Base-by-base conservation (phyloP, 2,888 invertebrate species). In the Ommatoiulus sabulosus region DNA sequence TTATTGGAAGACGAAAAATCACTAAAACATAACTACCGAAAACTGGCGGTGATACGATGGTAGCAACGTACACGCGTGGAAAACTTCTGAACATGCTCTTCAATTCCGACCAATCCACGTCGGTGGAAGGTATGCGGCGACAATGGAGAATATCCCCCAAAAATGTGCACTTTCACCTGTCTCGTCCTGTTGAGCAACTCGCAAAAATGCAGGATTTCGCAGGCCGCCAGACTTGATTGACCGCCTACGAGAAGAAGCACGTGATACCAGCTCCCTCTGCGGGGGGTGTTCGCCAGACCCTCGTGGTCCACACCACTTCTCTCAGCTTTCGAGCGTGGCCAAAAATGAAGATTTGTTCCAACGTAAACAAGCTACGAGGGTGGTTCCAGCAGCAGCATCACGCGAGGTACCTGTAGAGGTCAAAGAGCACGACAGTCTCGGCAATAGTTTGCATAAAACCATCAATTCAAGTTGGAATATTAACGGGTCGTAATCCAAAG, bases 111-210 rank as follows among this genome's bases (percentile, higher is more conserved):
- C 10, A 72, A 24, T 63, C 63, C 63, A 20, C n/a, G 7, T 72
- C n/a, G 63, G 0, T n/a, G 63, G 35, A 24, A 35, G 80, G 10
- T 43, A 80, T 80, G 80, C 80, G 15, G 80, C 80, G 80, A 80
- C 80, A 43, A 24, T 12, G 80, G 80, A 12, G 35, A 80, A 80
- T 80, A 80, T 80, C 80, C 80, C 10, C 80, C 35, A 80, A 80
- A 80, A 80, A 80, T 80, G 80, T 43, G 80, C 35, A 80, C 80
- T 80, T 80, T 80, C 80, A 80, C 80, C 80, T 15, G 35, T 43
- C 35, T 24, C 35, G 24, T 80, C 80, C 15, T 80, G 35, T 80
- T 24, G 35, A 35, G 35, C 35, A 80, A 35, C 10, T 43, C 4
- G 80, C 80, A 43, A 80, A 80, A 80, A 80, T 80, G 80, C 35